Evolutionary conservation across 2,113 vertebrate genomes (phyloP).

Genomic region (Proteles cristata): DNA sequence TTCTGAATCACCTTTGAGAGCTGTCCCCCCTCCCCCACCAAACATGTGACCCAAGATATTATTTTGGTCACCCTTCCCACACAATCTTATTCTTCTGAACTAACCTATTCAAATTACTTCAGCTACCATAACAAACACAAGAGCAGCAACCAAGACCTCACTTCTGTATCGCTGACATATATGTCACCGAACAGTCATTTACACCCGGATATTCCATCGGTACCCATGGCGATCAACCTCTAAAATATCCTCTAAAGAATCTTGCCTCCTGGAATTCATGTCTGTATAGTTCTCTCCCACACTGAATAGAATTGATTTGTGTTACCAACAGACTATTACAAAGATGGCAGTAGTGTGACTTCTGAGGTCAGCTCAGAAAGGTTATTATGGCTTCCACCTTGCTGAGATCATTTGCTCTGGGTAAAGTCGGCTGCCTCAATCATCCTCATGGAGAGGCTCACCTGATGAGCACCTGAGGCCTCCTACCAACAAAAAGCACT

Average conservation of each 20-base stretch:
- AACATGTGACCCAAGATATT: not conserved
- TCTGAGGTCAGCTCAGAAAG: conserved; percentile 21
- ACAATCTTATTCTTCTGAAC: not conserved
- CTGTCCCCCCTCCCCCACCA: not conserved
- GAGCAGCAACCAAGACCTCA: not conserved
- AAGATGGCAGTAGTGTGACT: not conserved
- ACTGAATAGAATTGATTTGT: not conserved
- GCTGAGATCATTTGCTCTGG: not conserved
- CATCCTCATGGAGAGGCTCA: not conserved
- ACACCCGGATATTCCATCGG: not conserved
- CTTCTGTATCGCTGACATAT: not conserved
- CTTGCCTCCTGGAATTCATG: not conserved
- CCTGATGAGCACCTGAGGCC: not conserved
- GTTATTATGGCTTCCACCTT: not conserved
- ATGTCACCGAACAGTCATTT: not conserved
- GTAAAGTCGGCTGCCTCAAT: not conserved
- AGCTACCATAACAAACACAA: not conserved
- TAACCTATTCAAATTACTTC: not conserved
- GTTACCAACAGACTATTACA: not conserved
- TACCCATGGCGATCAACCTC: not conserved
- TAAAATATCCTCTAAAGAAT: not conserved
- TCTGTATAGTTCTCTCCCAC: not conserved
- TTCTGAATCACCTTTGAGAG: not conserved
- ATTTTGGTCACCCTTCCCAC: not conserved
- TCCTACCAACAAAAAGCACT: not conserved